Base-by-base conservation (phyloP, 2,888 invertebrate species). In the Trissolcus japonicus region DNA sequence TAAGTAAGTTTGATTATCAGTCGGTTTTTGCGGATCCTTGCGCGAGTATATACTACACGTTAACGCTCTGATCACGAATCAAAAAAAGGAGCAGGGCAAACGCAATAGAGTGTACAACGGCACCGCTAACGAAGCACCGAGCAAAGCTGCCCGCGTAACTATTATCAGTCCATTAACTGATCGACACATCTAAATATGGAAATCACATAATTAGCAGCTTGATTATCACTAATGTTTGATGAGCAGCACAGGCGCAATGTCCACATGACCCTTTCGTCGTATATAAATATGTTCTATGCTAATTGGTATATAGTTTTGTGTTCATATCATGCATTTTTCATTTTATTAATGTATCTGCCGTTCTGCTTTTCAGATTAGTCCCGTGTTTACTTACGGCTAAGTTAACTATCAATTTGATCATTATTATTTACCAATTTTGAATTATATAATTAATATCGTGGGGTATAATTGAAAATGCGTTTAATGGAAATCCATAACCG, bases 1-100 rank as follows among this genome's bases (percentile, higher is more conserved):
- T 81, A 80, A 76, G 76, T 81, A 76, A 75, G 73, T 79, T 81
- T 76, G 80, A 81, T 82, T 82, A 81, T 81, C 80, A 63, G 55
- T 60, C 62, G 79, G 76, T 77, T 79, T 79, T 77, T 80, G n/a
- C n/a, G 79, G 72, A 75, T 80, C 75, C 78, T 75, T 67, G 41
- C 41, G 19, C 17, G 71, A 77, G 67, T 73, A 76, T 76, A 69
- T 75, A 61, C n/a, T 78, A 51, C 59, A 19, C 73, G 80, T 79
- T 80, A 78, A 78, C 78, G 73, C 74, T 76, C 76, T 79, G 76
- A 73, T 76, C 59, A 63, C 51, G 71, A 51, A 51, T 51, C 7
- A 9, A 19, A 16, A 19, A 51, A 51, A 19, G 13, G 19, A 17
- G 9, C 51, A 51, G 14, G 14, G 3, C 7, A 19, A 51, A 51